These are phyloP conservation scores for Arizona elegans DNA, from an alignment of 2,113 vertebrate species.

Conservation along the genomic window DNA sequence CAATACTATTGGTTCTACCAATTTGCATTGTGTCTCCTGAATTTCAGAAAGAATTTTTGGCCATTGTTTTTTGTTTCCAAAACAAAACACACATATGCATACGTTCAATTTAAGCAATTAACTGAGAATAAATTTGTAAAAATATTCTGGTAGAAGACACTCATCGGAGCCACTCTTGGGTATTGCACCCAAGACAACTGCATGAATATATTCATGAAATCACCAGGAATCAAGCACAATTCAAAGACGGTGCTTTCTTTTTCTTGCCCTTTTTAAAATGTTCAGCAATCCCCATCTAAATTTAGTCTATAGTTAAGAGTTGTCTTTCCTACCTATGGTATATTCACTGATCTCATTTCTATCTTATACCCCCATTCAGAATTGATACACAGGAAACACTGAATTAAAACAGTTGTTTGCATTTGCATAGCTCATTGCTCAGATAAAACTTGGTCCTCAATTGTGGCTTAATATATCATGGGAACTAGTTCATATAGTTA, in stretches of 20 bases:
- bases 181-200: neutral
- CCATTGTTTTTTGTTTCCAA: neutral
- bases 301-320: neutral
- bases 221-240: neutral
- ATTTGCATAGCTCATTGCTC: neutral
- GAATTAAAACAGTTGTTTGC: neutral
- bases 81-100: neutral
- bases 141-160: neutral
- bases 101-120: neutral
- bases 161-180: neutral
- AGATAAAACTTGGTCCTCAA: neutral
- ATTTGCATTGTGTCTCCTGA: neutral
- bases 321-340: neutral
- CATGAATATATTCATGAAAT: neutral
- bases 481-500: neutral
- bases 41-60: neutral
- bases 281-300: neutral
- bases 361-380: neutral
- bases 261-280: neutral
- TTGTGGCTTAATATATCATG: neutral
- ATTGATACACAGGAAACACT: neutral
- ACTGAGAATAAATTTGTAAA: neutral
- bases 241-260: neutral
- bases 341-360: neutral
- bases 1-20: neutral